phyloP scores from a whole-genome alignment of 2,888 invertebrate species.

The Dascillus cervinus region DNA sequence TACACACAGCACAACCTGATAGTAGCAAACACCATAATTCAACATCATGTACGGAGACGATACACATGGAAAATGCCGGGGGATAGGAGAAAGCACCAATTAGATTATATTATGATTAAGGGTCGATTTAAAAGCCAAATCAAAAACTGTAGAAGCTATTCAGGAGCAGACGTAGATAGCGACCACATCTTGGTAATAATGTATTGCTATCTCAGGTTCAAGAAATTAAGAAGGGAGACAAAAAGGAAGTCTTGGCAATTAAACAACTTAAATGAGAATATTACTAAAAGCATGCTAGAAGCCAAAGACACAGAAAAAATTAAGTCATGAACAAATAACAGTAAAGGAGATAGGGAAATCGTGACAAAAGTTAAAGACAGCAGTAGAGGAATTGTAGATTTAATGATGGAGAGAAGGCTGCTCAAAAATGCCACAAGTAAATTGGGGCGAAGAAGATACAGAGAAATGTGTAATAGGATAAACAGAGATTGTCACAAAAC shows the following conservation, averaged over 20 bases:
- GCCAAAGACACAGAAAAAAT: slow-evolving; percentile 1
- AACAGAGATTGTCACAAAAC: too few relatives aligned
- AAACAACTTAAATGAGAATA: slow-evolving; percentile 4
- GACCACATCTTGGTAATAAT: slow-evolving; percentile 2
- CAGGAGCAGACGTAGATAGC: slow-evolving; percentile 4
- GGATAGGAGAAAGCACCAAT: slow-evolving; percentile 6
- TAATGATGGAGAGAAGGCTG: too few relatives aligned
- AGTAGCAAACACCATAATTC: slow-evolving; percentile 4
- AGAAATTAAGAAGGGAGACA: slow-evolving; percentile 5
- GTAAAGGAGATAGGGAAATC: too few relatives aligned
- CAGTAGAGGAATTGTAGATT: too few relatives aligned
- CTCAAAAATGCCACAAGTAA: too few relatives aligned
- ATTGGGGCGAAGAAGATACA: too few relatives aligned
- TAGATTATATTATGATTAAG: slow-evolving; percentile 7
- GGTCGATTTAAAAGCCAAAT: too few relatives aligned
- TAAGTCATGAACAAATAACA: too few relatives aligned
- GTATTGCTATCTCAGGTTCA: slow-evolving; percentile 1
- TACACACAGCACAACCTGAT: slow-evolving; percentile 2
- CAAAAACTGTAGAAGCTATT: slow-evolving; percentile 6
- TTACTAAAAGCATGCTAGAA: too few relatives aligned
- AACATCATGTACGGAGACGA: slow-evolving; percentile 4
- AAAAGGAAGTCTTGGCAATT: slow-evolving; percentile 1
- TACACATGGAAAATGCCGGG: slow-evolving; percentile 9
- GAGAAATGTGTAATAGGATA: too few relatives aligned
- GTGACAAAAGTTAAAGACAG: too few relatives aligned